phyloP scores from a whole-genome alignment of 2,113 vertebrate species.

The Melanocharis versteri region DNA sequence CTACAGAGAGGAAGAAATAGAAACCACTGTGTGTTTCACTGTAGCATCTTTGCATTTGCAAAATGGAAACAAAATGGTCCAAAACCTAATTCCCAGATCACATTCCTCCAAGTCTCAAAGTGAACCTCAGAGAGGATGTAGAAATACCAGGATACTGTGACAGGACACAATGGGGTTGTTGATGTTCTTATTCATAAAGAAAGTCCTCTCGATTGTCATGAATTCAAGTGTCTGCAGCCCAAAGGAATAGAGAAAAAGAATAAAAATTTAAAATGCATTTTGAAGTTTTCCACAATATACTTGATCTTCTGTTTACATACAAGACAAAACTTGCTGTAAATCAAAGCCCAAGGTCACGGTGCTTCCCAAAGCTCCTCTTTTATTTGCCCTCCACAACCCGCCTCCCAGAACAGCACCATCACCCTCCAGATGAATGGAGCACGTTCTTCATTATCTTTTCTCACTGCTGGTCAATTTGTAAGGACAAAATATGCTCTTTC shows the following conservation, averaged over 20 bases:
- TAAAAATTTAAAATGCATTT: not conserved
- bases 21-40: constrained; percentile 34
- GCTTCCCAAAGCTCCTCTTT: not conserved
- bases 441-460: no score
- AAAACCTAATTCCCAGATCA: constrained; percentile 43
- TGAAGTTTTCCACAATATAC: not conserved
- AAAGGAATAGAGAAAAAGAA: not conserved
- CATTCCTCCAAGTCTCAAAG: constrained; percentile 36
- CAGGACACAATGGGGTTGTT: not conserved
- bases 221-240: not conserved
- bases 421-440: no score
- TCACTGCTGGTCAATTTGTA: no score
- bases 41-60: constrained; percentile 46
- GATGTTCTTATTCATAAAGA: constrained; percentile 18
- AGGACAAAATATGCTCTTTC: not conserved
- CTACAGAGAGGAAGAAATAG: constrained; percentile 62
- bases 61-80: constrained; percentile 37
- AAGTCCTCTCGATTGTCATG: not conserved
- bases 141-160: constrained; percentile 21
- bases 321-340: not conserved
- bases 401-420: no score
- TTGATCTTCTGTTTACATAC: not conserved
- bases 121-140: constrained; percentile 32
- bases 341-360: not conserved
- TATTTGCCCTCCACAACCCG: not conserved